Percentiles rank a stretch among this genome's conserved stretches.
Evolutionary conservation across 2,797 vertebrate species (phyloP).

Genomic region (Ctenochaetus hawaiiensis): DNA sequence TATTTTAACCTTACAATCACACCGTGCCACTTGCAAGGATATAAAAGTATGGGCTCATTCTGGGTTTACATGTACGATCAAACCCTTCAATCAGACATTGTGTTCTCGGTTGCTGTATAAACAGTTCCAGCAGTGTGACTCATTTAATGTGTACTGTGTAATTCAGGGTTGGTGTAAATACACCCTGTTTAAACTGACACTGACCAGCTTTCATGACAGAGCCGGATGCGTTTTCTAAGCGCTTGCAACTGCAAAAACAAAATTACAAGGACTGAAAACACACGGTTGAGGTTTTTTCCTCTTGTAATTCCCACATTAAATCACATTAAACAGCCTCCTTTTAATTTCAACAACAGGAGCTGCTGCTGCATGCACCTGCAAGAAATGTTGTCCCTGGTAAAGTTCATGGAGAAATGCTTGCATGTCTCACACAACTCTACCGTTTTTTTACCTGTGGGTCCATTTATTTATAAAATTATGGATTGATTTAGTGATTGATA

Average conservation of each 20-base stretch:
- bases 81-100: slow-evolving; percentile 55
- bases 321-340: slow-evolving; percentile 35
- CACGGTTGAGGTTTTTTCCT: slow-evolving; percentile 26
- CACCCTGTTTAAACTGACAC: slow-evolving; percentile 62
- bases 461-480: slow-evolving; percentile 44
- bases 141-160: slow-evolving; percentile 66
- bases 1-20: slow-evolving; percentile 20
- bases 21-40: not conserved
- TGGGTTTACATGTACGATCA: slow-evolving; percentile 20
- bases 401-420: slow-evolving; percentile 12
- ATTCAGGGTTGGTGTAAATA: slow-evolving; percentile 68
- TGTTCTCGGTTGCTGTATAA: slow-evolving; percentile 73
- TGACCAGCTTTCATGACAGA: slow-evolving; percentile 54
- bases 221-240: slow-evolving; percentile 60
- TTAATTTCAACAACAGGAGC: slow-evolving; percentile 42
- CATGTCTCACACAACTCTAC: not conserved
- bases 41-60: slow-evolving; percentile 1
- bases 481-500: slow-evolving; percentile 47
- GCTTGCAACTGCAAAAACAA: slow-evolving; percentile 46
- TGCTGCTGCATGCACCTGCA: slow-evolving; percentile 41
- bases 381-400: slow-evolving; percentile 11
- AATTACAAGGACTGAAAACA: slow-evolving; percentile 66
- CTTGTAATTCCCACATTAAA: slow-evolving; percentile 62
- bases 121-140: slow-evolving; percentile 74
- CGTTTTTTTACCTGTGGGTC: slow-evolving; percentile 20